Conservation (phyloP, 35 echinoderm and acorn worm species). For the Heliocidaris tuberculata region DNA sequence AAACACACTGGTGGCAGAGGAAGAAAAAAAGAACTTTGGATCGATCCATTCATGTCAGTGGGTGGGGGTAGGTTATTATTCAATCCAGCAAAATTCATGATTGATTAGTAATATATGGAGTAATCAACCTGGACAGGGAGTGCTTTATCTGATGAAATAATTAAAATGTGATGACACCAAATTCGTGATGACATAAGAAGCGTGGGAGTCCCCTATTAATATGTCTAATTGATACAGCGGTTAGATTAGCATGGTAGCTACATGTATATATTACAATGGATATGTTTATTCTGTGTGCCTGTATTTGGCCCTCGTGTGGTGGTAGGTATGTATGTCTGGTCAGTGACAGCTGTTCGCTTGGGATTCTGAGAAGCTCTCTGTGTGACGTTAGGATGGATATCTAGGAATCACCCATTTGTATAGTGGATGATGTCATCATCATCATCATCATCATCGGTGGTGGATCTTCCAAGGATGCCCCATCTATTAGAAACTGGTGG, state of each 20-base stretch:
- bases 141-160: not conserved
- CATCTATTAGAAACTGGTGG: not conserved
- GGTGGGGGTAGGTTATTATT: conserved; percentile 22
- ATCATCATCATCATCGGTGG: not conserved
- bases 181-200: not conserved
- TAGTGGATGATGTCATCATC: not conserved
- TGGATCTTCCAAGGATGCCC: not conserved
- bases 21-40: not conserved
- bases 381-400: not conserved
- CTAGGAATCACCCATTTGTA: not conserved
- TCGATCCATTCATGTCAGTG: conserved; percentile 37
- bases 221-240: not conserved
- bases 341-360: not conserved
- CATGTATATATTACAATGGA: not conserved
- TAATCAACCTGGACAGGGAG: not conserved
- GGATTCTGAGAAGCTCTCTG: not conserved
- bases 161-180: not conserved
- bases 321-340: not conserved
- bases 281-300: not conserved
- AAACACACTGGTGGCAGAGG: not conserved
- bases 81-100: not conserved
- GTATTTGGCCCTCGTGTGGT: not conserved
- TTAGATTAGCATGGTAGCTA: not conserved
- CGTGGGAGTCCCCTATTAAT: not conserved
- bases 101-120: not conserved